These are phyloP conservation scores for Hyposmocoma kahamanoa DNA, from an alignment of 1,140 invertebrate species.

Conservation along the genomic window DNA sequence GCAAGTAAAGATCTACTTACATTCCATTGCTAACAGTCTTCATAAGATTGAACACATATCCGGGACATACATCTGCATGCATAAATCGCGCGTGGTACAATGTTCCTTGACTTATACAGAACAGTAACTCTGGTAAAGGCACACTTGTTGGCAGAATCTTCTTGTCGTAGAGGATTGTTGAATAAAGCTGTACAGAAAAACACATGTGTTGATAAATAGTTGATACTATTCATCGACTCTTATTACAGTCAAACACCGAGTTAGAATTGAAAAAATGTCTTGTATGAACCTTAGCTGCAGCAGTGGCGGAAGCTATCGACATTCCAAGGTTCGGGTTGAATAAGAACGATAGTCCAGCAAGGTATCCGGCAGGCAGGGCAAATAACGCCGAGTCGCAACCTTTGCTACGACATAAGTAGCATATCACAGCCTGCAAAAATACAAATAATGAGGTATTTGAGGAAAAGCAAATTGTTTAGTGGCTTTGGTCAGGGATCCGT, in stretches of 20 bases:
- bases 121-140: conserved; percentile 54
- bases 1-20: too few relatives aligned
- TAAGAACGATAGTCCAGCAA: conserved; percentile 60
- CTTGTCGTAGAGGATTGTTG: conserved; percentile 63
- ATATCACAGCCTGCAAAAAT: conserved; percentile 60
- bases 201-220: too few relatives aligned
- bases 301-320: conserved; percentile 50
- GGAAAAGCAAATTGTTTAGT: too few relatives aligned
- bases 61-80: conserved; percentile 55
- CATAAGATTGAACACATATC: conserved; percentile 60
- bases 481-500: too few relatives aligned
- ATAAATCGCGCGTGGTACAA: conserved; percentile 59
- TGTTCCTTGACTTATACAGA: conserved; percentile 58
- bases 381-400: conserved; percentile 53
- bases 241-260: too few relatives aligned
- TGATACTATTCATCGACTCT: too few relatives aligned
- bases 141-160: conserved; percentile 56
- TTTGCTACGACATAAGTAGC: conserved; percentile 55
- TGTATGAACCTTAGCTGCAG: conserved; percentile 59
- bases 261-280: too few relatives aligned
- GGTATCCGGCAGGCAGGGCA: conserved; percentile 64
- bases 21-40: conserved; percentile 53
- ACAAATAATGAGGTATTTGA: conserved; percentile 5
- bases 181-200: conserved; percentile 44
- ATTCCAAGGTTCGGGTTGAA: conserved; percentile 61